phyloP scores from a whole-genome alignment of 2,113 vertebrate genomes.

The Pseudopipra pipra region DNA sequence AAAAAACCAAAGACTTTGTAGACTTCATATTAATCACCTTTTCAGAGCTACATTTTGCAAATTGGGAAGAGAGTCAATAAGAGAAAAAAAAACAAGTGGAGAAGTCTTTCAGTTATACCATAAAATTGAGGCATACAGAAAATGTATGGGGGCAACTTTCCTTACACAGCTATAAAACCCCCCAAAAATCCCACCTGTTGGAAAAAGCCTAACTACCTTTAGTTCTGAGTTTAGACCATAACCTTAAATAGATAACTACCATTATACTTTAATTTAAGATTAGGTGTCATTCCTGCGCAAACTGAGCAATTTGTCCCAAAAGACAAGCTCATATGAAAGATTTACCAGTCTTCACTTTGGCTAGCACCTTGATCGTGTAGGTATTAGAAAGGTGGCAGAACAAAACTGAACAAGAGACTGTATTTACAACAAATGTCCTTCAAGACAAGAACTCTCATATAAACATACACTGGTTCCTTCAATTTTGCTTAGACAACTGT shows the following conservation, averaged over 20 bases:
- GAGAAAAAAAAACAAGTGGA: not conserved
- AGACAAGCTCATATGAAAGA: not conserved
- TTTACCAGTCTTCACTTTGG: not conserved
- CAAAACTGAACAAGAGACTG: not conserved
- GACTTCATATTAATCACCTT: not conserved
- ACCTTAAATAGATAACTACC: not conserved
- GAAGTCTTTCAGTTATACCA: not conserved
- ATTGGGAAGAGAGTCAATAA: not conserved
- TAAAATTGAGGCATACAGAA: not conserved
- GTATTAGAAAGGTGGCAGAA: not conserved
- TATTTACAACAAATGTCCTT: not conserved
- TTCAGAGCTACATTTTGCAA: not conserved
- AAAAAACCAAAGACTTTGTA: not conserved
- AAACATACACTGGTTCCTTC: not conserved
- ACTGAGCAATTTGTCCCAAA: not conserved
- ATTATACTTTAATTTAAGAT: not conserved
- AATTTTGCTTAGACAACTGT: not conserved
- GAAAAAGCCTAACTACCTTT: not conserved
- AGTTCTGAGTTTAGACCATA: not conserved
- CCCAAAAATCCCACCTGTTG: not conserved
- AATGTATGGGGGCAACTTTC: not conserved
- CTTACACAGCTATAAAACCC: not conserved
- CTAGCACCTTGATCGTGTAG: not conserved
- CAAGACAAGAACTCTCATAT: not conserved
- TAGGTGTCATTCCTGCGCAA: not conserved